Conservation (phyloP, 2,888 invertebrate species). For the Lissonota sp. region DNA sequence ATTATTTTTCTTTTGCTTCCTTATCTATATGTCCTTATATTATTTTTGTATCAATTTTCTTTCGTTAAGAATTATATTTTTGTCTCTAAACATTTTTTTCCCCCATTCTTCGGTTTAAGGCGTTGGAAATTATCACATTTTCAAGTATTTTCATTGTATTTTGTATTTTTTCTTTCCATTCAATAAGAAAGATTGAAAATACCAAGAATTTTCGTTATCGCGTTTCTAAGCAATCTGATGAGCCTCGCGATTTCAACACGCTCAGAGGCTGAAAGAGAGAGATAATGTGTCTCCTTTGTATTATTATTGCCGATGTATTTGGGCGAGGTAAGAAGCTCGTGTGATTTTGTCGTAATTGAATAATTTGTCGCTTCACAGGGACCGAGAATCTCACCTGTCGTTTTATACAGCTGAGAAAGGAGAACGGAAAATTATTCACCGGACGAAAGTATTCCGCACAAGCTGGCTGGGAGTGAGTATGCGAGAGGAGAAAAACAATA, state of each 20-base stretch:
- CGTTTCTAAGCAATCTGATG: conserved; percentile 4
- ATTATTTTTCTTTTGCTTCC: neutral
- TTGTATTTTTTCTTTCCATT: conserved; percentile 2
- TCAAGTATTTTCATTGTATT: neutral
- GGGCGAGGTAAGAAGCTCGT: conserved; percentile 3
- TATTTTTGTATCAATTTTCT: neutral
- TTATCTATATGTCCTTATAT: conserved; percentile 3
- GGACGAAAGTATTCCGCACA: conserved; percentile 79
- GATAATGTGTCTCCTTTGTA: neutral
- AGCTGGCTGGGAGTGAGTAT: conserved; percentile 75
- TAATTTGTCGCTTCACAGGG: conserved; percentile 69
- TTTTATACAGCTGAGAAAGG: conserved; percentile 77
- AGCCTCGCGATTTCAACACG: neutral
- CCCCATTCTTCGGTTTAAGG: too few relatives aligned
- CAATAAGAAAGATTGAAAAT: conserved; percentile 1
- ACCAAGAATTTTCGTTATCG: conserved; percentile 37
- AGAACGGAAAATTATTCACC: conserved; percentile 78
- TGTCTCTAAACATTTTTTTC: too few relatives aligned
- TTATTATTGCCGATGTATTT: conserved; percentile 23
- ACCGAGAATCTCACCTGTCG: conserved; percentile 78
- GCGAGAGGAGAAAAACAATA: conserved; percentile 4
- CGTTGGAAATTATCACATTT: too few relatives aligned
- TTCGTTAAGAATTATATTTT: neutral
- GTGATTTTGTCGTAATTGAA: neutral
- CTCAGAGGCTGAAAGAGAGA: neutral